Conservation (phyloP, 1,140 invertebrate species). For the Dermatophagoides farinae region DNA sequence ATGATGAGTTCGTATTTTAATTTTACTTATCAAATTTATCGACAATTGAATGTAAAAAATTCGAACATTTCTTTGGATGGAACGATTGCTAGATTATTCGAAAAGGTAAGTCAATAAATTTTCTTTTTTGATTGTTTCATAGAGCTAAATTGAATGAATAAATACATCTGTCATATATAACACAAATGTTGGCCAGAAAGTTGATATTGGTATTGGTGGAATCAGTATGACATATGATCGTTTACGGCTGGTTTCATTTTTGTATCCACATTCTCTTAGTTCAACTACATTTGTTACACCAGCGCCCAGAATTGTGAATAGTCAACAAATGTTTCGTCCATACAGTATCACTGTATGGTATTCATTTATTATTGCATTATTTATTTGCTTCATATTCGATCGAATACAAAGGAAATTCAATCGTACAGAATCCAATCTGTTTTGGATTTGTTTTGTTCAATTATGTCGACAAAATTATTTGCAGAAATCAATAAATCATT, state of each 20-base stretch:
- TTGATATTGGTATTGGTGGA: slow-evolving; percentile 2
- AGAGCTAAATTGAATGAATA: no score
- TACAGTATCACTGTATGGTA: not conserved
- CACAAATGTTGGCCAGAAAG: no score
- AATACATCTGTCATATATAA: no score
- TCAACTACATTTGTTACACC: slow-evolving; percentile 4
- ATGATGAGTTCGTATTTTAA: no score
- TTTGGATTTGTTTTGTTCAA: not conserved
- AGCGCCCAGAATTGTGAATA: not conserved
- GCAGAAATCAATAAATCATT: not conserved
- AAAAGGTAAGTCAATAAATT: no score
- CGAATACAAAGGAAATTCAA: no score
- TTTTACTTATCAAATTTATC: no score
- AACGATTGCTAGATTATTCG: no score
- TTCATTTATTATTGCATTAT: not conserved
- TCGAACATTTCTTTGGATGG: no score
- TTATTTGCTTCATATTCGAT: not conserved
- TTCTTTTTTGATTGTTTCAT: no score
- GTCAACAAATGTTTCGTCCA: not conserved
- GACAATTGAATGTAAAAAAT: no score
- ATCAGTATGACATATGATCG: not conserved
- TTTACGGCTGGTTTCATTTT: not conserved
- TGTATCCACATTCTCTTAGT: slow-evolving; percentile 7
- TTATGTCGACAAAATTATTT: slow-evolving; percentile 9
- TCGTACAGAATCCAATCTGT: not conserved